These are phyloP conservation scores for Drosophila siamana DNA, from an alignment of 2,888 invertebrate species.

Conservation along the genomic window DNA sequence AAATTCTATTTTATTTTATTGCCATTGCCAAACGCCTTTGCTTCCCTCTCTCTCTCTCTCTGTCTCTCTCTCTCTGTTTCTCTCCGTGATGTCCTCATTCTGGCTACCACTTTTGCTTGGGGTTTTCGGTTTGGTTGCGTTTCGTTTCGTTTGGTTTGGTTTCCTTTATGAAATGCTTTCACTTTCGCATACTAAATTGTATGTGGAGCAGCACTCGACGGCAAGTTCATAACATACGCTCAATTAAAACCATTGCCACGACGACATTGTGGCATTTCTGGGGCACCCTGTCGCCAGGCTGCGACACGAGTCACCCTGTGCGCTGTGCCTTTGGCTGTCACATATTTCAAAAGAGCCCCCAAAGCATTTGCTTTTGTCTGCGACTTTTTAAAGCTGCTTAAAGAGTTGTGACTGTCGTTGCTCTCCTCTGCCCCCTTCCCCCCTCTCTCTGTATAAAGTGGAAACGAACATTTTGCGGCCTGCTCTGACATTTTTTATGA, in stretches of 20 bases:
- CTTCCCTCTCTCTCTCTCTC: not conserved
- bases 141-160: constrained; percentile 19
- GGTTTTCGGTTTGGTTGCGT: constrained; percentile 13
- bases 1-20: constrained; percentile 79
- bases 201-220: too few species aligned
- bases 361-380: constrained; percentile 37
- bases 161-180: constrained; percentile 61
- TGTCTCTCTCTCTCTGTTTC: not conserved
- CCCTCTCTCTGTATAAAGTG: not conserved
- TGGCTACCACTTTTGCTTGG: constrained; percentile 7
- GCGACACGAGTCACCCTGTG: not conserved
- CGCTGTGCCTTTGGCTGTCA: too few species aligned
- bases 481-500: constrained; percentile 54
- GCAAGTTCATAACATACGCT: constrained; percentile 37
- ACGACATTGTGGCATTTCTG: constrained; percentile 45
- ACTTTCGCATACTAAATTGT: constrained; percentile 39
- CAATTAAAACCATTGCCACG: constrained; percentile 70
- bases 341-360: constrained; percentile 45
- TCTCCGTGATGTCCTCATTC: not conserved
- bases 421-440: not conserved
- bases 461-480: constrained; percentile 35
- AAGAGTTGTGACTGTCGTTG: constrained; percentile 38
- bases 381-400: constrained; percentile 58
- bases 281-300: not conserved
- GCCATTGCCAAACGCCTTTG: constrained; percentile 46